Percentiles rank a stretch among this genome's conserved stretches.
Conservation (phyloP, 53 echinoderm and acorn worm genomes). For the Temnopleurus reevesii region DNA sequence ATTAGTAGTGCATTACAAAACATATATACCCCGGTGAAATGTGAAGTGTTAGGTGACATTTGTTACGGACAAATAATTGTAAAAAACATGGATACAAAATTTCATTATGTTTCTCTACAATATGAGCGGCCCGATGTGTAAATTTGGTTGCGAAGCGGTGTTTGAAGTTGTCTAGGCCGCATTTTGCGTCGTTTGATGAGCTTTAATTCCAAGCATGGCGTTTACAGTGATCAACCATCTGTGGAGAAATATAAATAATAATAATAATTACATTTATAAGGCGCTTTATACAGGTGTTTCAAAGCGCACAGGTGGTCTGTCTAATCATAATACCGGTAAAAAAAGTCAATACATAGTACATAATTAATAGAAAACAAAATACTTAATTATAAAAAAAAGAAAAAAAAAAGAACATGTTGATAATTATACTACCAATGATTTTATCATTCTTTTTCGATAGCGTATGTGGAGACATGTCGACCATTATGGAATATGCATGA, state of each 20-base stretch:
- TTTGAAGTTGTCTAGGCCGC: neutral
- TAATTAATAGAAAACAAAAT: too few species aligned
- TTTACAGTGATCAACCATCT: slow-evolving; percentile 71
- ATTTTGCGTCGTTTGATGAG: neutral
- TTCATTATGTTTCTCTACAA: neutral
- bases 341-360: too few species aligned
- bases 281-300: too few species aligned
- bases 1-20: neutral
- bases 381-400: too few species aligned
- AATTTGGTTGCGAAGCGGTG: neutral
- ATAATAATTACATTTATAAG: too few species aligned
- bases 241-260: slow-evolving; percentile 16
- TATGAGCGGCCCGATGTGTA: neutral
- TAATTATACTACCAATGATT: too few species aligned
- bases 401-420: too few species aligned
- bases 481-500: too few species aligned
- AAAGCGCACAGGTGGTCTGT: too few species aligned
- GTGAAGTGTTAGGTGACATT: neutral
- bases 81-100: neutral
- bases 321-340: too few species aligned
- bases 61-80: neutral
- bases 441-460: too few species aligned
- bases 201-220: slow-evolving; percentile 56
- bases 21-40: neutral
- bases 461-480: too few species aligned